Evolutionary conservation across 2,113 vertebrate genomes (phyloP).

Genomic region (Mystacornis crossleyi): DNA sequence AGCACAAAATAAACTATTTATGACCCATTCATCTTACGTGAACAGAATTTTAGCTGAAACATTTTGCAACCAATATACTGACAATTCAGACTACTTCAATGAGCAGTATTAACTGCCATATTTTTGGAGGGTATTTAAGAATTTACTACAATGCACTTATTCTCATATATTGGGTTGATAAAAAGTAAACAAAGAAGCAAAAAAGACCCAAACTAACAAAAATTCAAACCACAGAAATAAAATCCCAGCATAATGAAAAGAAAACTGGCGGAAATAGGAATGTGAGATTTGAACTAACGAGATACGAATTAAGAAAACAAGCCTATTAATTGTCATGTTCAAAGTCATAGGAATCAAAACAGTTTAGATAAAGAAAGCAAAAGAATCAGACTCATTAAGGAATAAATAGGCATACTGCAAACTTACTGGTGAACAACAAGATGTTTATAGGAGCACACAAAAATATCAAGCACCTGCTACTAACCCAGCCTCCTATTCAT

Average conservation of each 20-base stretch:
- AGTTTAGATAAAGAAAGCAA: background rate
- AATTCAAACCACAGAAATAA: background rate
- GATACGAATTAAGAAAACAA: background rate
- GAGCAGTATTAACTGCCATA: background rate
- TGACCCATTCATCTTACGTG: background rate
- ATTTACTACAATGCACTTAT: background rate
- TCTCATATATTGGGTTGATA: background rate
- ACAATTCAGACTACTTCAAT: background rate
- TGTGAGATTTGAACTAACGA: background rate
- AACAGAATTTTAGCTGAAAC: background rate
- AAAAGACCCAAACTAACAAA: background rate
- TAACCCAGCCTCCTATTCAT: background rate
- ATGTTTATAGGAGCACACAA: background rate
- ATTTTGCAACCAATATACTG: background rate
- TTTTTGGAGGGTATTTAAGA: background rate
- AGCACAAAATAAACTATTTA: background rate
- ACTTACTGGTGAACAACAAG: background rate
- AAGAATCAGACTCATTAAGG: background rate
- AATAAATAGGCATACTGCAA: background rate
- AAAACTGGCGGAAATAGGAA: background rate
- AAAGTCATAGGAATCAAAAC: background rate
- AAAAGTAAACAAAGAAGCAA: background rate
- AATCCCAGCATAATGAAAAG: background rate
- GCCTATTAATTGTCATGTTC: background rate
- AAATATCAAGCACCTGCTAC: background rate